Percentiles rank a stretch among this genome's conserved stretches.
Evolutionary conservation across 2,113 vertebrate genomes (phyloP).

Genomic region (Cettia cetti): DNA sequence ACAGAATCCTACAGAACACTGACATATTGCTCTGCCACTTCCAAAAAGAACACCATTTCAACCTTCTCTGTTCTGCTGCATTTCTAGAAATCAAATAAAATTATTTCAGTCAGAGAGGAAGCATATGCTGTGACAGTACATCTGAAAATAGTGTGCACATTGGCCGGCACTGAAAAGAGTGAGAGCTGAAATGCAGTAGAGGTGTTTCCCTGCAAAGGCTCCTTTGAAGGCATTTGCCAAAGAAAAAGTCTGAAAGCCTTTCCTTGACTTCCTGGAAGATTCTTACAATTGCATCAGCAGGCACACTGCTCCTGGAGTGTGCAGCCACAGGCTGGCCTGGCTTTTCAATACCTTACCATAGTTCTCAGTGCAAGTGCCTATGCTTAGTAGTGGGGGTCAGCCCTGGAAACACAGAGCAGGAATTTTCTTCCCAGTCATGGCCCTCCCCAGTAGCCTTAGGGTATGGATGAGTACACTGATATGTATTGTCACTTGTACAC

Average conservation of each 20-base stretch:
- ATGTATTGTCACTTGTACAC: background rate
- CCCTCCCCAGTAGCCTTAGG: background rate
- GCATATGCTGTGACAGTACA: background rate
- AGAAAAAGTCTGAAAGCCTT: background rate
- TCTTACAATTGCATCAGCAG: background rate
- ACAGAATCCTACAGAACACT: background rate
- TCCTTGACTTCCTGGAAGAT: background rate
- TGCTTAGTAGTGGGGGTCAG: background rate
- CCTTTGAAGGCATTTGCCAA: background rate
- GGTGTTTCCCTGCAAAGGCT: background rate
- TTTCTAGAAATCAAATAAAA: background rate
- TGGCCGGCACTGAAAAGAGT: background rate
- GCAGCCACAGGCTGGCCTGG: background rate
- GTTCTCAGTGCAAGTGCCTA: background rate
- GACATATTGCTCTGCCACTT: background rate
- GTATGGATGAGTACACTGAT: background rate
- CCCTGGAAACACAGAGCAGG: background rate
- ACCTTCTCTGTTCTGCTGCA: background rate
- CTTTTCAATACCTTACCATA: background rate
- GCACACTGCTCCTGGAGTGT: background rate
- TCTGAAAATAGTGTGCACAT: background rate
- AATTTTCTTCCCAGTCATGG: background rate
- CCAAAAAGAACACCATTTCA: background rate
- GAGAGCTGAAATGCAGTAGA: background rate
- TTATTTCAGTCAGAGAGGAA: background rate